Percentiles rank a stretch among this genome's conserved stretches.
Conservation (phyloP, 2,113 vertebrate genomes). For the Tamias sibiricus region DNA sequence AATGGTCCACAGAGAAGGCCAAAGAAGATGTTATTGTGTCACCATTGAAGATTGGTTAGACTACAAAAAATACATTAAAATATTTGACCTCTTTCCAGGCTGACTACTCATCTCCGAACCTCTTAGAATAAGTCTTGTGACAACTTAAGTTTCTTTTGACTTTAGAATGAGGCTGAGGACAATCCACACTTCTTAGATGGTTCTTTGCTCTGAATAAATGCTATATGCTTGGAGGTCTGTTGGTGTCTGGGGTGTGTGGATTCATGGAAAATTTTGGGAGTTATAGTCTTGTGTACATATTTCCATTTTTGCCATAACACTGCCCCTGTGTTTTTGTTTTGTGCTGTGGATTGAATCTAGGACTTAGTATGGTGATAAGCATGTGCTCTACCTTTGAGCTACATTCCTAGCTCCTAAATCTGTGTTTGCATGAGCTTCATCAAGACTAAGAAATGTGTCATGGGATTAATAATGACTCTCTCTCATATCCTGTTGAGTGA, state of each 20-base stretch:
- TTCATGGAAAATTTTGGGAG: neutral
- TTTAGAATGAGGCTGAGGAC: neutral
- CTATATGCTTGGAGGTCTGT: neutral
- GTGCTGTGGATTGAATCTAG: neutral
- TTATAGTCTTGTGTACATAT: neutral
- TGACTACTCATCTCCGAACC: neutral
- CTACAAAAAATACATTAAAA: neutral
- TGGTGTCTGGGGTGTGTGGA: neutral
- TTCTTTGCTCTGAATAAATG: neutral
- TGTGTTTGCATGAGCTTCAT: neutral
- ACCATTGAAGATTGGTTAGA: neutral
- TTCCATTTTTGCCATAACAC: neutral
- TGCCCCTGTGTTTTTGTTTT: neutral
- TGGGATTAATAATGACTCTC: neutral
- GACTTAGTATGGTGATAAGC: too few relatives aligned
- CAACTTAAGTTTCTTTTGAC: neutral
- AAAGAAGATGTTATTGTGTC: neutral
- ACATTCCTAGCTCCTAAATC: neutral
- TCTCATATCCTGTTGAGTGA: neutral
- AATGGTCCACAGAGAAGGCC: neutral
- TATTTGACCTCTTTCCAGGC: neutral
- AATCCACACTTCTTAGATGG: rapidly evolving
- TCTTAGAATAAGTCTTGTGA: neutral
- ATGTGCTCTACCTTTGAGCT: too few relatives aligned
- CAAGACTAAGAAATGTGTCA: neutral